Evolutionary conservation across 2,888 invertebrate genomes (phyloP), one percentile per base, ranked within the genome.

Genomic region (Arctia plantaginis): DNA sequence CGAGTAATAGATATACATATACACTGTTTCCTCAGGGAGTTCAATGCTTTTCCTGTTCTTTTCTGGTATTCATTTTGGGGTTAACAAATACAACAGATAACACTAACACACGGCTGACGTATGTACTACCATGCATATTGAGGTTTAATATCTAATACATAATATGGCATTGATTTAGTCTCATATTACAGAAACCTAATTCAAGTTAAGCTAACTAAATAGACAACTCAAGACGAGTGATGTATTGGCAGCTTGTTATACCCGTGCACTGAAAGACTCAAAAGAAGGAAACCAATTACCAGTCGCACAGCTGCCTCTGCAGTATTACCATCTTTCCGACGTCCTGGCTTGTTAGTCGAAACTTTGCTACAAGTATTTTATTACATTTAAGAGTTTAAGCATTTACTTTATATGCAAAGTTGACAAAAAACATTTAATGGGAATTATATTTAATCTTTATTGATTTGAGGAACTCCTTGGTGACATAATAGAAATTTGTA

Each of bases 281-380:
- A 69, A 71, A 44, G 67, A 70, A 71, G 67, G 39, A 20, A 51
- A 74, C 67, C 67, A 68, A 74, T 74, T 71, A 74, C 74, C 6
- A 44, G 55, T 30, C 20, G 68, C n/a, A 12, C 33, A 39, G 66
- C 44, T 66, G 44, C 55, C 41, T 33, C 41, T 41, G 70, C 62
- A 51, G 64, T 74, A 71, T 71, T 68, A 64, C 71, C 62, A 51
- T 68, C 13, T 71, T 62, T 67, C 51, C 68, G 23, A 55, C 67
- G 51, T 66, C 55, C 66, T 47, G 18, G 55, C 71, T 71, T 68
- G 67, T 71, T 68, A 74, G 62, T 64, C 30, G 66, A 66, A 74
- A 62, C 35, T 41, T 51, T 30, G 41, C 70, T 67, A 13, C 12
- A 4, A 64, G 20, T 55, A 70, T 44, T 41, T 55, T n/a, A 35